These are phyloP conservation scores for Percopsis transmontana DNA, from an alignment of 2,113 vertebrate genomes.

Conservation along the genomic window DNA sequence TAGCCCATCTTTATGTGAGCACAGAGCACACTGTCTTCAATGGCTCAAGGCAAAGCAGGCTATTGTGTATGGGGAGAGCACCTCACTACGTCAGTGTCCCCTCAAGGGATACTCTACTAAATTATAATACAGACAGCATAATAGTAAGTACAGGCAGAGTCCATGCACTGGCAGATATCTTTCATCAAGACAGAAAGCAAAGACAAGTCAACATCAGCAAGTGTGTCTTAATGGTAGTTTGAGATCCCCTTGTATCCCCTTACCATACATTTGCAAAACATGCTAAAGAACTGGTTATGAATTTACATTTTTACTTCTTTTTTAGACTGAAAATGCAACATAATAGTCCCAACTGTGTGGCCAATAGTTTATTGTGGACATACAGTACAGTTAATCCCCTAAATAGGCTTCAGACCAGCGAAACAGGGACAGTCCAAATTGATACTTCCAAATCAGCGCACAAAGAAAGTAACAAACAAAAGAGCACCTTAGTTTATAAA, in stretches of 20 bases:
- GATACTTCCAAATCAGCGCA: conserved; percentile 36
- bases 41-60: conserved; percentile 57
- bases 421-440: conserved; percentile 35
- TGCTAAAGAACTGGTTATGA: conserved; percentile 1
- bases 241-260: neutral
- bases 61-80: conserved; percentile 44
- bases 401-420: conserved; percentile 22
- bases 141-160: conserved; percentile 41
- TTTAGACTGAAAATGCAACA: conserved; percentile 12
- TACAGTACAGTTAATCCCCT: conserved; percentile 29
- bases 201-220: conserved; percentile 8
- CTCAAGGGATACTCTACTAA: conserved; percentile 42
- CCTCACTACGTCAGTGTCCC: conserved; percentile 25
- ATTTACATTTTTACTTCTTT: conserved; percentile 20
- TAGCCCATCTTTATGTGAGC: conserved; percentile 46
- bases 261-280: conserved; percentile 15
- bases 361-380: conserved; percentile 8
- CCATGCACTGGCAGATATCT: conserved; percentile 18
- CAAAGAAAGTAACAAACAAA: conserved; percentile 51
- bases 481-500: conserved; percentile 35
- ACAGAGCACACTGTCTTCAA: conserved; percentile 57
- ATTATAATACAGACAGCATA: conserved; percentile 42
- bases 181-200: conserved; percentile 18
- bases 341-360: conserved; percentile 10
- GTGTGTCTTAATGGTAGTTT: conserved; percentile 12